A percentile compares a stretch with the other conserved stretches of the same genome.
phyloP scores from a whole-genome alignment of 1,140 invertebrate genomes.

The Oppia nitens region DNA sequence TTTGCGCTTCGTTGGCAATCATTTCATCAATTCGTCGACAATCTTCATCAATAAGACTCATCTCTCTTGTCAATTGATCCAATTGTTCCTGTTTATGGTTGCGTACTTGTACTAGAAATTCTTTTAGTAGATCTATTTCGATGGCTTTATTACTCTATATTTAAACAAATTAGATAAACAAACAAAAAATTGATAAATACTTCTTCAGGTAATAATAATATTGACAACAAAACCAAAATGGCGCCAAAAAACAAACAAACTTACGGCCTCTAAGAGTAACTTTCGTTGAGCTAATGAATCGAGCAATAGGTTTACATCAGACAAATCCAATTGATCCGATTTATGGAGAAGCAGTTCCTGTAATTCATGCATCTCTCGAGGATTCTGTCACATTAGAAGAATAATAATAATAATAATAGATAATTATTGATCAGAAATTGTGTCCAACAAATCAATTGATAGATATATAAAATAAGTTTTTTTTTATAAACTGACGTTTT shows the following conservation, averaged over 20 bases:
- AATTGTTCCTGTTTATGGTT: conserved; percentile 47
- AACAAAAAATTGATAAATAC: conserved; percentile 7
- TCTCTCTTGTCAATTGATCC: conserved; percentile 20
- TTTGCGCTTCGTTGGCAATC: background rate
- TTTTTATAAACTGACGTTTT: conserved; percentile 24
- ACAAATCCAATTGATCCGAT: conserved; percentile 39
- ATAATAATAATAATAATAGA: background rate
- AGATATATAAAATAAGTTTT: background rate
- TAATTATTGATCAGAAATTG: background rate
- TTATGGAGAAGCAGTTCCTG: conserved; percentile 24
- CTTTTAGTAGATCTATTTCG: conserved; percentile 59
- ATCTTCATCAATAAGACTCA: conserved; percentile 7
- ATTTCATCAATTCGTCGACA: conserved; percentile 20
- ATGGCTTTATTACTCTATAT: conserved; percentile 35
- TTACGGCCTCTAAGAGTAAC: conserved; percentile 49
- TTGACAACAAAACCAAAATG: no score
- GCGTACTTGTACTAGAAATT: conserved; percentile 61
- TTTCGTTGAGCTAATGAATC: conserved; percentile 59
- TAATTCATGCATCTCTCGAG: conserved; percentile 19
- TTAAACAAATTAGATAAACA: conserved; percentile 16
- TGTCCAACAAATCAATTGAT: background rate
- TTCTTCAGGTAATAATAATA: no score
- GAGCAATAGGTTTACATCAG: conserved; percentile 63
- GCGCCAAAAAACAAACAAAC: background rate
- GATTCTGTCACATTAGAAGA: no score